A percentile compares a stretch with the other conserved stretches of the same genome.
Evolutionary conservation across 2,113 vertebrate species (phyloP).

Genomic region (Corydoras sp.): DNA sequence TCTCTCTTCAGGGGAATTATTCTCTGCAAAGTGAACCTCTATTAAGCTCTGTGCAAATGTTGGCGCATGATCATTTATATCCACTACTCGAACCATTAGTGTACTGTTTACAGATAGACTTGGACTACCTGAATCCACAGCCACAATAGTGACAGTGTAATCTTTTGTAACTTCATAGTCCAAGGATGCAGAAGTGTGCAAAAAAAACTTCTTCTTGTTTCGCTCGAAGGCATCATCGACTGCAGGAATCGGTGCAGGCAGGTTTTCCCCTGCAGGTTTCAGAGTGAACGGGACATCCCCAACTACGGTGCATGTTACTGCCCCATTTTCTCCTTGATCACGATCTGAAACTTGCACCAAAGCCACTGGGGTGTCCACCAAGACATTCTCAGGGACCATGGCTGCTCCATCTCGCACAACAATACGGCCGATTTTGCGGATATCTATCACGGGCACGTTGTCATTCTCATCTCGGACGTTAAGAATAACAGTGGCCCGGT

Average conservation of each 20-base stretch:
- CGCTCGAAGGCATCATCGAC: constrained; percentile 79
- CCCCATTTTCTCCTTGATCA: constrained; percentile 92
- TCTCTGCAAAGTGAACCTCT: constrained; percentile 90
- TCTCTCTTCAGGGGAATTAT: constrained; percentile 82
- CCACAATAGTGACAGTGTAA: constrained; percentile 90
- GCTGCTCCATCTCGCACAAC: constrained; percentile 85
- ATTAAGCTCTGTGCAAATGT: constrained; percentile 78
- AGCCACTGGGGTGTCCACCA: constrained; percentile 91
- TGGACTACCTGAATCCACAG: constrained; percentile 90
- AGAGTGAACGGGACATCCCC: constrained; percentile 94
- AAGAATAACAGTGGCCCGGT: constrained; percentile 85
- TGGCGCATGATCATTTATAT: constrained; percentile 91
- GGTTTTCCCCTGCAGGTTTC: constrained; percentile 81
- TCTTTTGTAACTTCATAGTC: constrained; percentile 88
- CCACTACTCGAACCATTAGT: constrained; percentile 81
- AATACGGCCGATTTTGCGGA: constrained; percentile 91
- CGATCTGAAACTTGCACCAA: constrained; percentile 91
- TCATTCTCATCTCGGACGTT: constrained; percentile 91
- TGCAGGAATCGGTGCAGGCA: constrained; percentile 57
- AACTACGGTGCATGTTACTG: constrained; percentile 91
- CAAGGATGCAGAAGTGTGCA: constrained; percentile 88
- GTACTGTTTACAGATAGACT: constrained; percentile 94
- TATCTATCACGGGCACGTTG: constrained; percentile 89
- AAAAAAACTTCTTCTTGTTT: constrained; percentile 90
- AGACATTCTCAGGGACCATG: constrained; percentile 83